Base-by-base conservation (phyloP, 1,140 invertebrate genomes). In the Drosophila ananassae region DNA sequence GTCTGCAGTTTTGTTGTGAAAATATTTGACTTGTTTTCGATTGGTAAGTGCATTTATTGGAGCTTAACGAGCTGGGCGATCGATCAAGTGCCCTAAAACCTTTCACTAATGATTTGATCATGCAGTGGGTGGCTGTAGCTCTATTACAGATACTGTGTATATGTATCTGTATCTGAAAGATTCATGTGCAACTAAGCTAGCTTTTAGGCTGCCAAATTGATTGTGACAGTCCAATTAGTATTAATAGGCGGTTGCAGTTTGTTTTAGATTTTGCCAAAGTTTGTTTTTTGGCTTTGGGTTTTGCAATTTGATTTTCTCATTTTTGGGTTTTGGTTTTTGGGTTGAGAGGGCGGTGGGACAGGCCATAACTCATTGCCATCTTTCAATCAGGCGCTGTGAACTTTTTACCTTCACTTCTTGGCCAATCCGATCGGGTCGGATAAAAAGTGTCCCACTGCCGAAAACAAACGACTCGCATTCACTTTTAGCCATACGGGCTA, bases 91-190 rank as follows among this genome's bases (percentile, higher is more conserved):
- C 84, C 83, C 83, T 89, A 83, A 89, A 89, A 89, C 83, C 83
- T 83, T 89, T 89, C 84, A 89, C 84, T 89, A 89, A 89, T 89
- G 84, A 89, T 89, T 77, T 62, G 83, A 89, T 89, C 87, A 83
- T 89, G 83, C 61, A 50, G 67, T 77, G 66, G 66, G 51, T 69
- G 66, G 63, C 41, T 68, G 10, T 39, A 34, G 48, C 9, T 41
- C 24, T 54, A 39, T 30, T 17, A 17, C 6, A 44, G 21, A 17
- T 21, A 32, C 48, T 3, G 7, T 48, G n/a, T 13, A n/a, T 24
- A 24, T 2, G n/a, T 17, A 56, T 56, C 12, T 30, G 21, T 24
- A 47, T 47, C 44, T 47, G 3, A 47, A 32, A 24, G 46, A 67
- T 48, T 30, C 66, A 74, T 69, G 54, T 66, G 41, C 9, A 48